These are phyloP conservation scores for Sminthurinus signatus DNA, from an alignment of 1,140 invertebrate species.

Conservation along the genomic window DNA sequence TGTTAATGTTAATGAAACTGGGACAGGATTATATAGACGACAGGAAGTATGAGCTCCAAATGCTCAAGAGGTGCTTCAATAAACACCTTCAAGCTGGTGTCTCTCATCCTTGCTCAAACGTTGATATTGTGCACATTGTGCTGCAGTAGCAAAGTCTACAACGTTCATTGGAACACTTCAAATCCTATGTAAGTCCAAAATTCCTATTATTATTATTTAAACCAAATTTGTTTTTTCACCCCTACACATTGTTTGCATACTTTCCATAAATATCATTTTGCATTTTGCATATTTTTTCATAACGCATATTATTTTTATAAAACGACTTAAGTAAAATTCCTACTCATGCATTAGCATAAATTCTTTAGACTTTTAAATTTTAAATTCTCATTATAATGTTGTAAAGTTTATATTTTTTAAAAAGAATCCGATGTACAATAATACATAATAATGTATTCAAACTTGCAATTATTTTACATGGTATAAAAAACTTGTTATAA, in stretches of 20 bases:
- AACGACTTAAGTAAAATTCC: no score
- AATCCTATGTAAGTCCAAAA: conserved; percentile 47
- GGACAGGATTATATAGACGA: conserved; percentile 15
- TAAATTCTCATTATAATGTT: not conserved
- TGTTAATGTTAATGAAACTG: conserved; percentile 24
- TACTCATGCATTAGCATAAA: no score
- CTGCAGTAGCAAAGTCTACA: conserved; percentile 42
- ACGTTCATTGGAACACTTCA: conserved; percentile 49
- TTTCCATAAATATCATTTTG: no score
- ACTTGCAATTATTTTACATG: no score
- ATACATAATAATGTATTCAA: not conserved
- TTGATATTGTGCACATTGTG: conserved; percentile 35
- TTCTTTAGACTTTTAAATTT: no score
- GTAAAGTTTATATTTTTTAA: not conserved
- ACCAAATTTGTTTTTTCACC: not conserved
- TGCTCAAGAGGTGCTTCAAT: conserved; percentile 21
- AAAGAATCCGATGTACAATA: not conserved
- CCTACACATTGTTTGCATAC: not conserved
- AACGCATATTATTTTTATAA: no score
- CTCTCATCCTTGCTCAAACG: conserved; percentile 31
- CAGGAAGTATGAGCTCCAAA: conserved; percentile 30
- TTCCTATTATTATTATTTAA: not conserved
- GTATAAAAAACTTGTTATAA: no score
- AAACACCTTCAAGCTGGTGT: conserved; percentile 30
- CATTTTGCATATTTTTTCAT: no score